Percentiles rank a stretch among this genome's conserved stretches.
These are phyloP conservation scores for Acanthopagrus latus DNA, from an alignment of 2,797 vertebrate species.

Conservation along the genomic window DNA sequence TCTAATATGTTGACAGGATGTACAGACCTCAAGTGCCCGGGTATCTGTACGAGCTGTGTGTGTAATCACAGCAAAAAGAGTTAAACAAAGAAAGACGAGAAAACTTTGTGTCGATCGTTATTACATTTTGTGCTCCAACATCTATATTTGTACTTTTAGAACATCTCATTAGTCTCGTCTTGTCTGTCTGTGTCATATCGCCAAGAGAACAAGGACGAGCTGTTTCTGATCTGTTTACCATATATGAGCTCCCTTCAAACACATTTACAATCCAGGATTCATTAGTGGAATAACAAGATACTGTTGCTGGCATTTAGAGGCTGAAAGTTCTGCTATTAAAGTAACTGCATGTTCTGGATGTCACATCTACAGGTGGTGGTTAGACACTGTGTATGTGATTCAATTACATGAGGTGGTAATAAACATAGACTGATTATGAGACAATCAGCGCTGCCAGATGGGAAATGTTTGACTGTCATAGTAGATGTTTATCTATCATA, in stretches of 20 bases:
- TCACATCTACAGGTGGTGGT: background rate
- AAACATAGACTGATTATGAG: background rate
- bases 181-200: slow-evolving; percentile 35
- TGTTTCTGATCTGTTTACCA: slow-evolving; percentile 23
- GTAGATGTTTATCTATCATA: too few relatives aligned
- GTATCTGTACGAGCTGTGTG: slow-evolving; percentile 4
- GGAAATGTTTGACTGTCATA: too few relatives aligned
- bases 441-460: too few relatives aligned
- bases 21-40: slow-evolving; percentile 10
- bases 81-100: background rate
- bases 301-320: slow-evolving; percentile 4
- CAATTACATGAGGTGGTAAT: background rate
- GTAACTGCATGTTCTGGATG: background rate
- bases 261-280: slow-evolving; percentile 1
- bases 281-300: background rate
- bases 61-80: background rate
- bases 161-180: slow-evolving; percentile 9
- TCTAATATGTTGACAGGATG: slow-evolving; percentile 28
- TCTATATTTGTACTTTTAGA: slow-evolving; percentile 30
- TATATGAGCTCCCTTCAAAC: slow-evolving; percentile 6
- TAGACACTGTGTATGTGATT: background rate
- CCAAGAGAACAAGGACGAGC: slow-evolving; percentile 46
- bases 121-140: slow-evolving; percentile 10
- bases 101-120: background rate
- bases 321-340: background rate